A percentile compares a stretch with the other conserved stretches of the same genome.
Conservation (phyloP, 2,797 vertebrate species). For the Lophius americanus region DNA sequence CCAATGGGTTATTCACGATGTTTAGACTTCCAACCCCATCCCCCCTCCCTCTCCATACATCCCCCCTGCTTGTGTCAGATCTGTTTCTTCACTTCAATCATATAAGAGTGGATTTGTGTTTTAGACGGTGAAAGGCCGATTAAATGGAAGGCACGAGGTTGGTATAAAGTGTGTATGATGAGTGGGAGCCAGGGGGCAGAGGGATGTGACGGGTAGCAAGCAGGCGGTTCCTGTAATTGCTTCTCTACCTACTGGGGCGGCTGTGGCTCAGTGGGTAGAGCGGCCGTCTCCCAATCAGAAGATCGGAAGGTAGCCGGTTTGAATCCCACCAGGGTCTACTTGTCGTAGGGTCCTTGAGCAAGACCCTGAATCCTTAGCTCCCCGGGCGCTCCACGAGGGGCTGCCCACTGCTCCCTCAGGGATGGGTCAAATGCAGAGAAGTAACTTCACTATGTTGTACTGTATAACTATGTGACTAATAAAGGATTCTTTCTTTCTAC, state of each 20-base stretch:
- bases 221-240: constrained; percentile 78
- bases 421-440: too few species aligned
- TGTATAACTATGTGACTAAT: too few species aligned
- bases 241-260: constrained; percentile 35
- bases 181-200: constrained; percentile 45
- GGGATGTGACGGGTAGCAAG: constrained; percentile 57
- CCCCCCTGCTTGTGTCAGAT: constrained; percentile 47
- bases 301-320: too few species aligned
- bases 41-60: constrained; percentile 27
- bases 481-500: too few species aligned
- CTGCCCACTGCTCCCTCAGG: too few species aligned
- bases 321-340: too few species aligned
- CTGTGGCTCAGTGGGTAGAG: too few species aligned
- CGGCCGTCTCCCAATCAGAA: too few species aligned
- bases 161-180: constrained; percentile 58
- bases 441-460: too few species aligned
- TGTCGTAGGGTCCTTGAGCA: too few species aligned
- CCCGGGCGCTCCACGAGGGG: too few species aligned
- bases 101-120: constrained; percentile 80
- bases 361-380: too few species aligned
- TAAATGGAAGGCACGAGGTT: constrained; percentile 75
- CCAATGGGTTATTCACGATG: constrained; percentile 44
- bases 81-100: constrained; percentile 74
- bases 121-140: constrained; percentile 71
- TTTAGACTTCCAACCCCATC: constrained; percentile 12